These are phyloP conservation scores for Dryas iulia DNA, from an alignment of 1,140 invertebrate species.

Conservation along the genomic window DNA sequence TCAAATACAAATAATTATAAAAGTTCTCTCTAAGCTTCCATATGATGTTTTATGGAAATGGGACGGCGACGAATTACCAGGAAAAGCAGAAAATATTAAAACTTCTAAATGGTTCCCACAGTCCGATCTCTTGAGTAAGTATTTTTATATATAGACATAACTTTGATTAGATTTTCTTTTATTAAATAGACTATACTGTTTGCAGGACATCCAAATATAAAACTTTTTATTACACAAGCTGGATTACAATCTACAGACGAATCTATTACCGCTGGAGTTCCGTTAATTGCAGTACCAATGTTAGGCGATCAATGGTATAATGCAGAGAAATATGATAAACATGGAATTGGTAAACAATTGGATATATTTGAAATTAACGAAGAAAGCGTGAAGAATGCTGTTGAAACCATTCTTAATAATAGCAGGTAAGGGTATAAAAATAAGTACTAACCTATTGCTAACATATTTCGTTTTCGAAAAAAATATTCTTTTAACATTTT, in stretches of 20 bases:
- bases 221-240: constrained; percentile 25
- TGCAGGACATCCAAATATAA: too few relatives aligned
- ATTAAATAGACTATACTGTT: too few relatives aligned
- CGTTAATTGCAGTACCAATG: constrained; percentile 16
- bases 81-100: constrained; percentile 44
- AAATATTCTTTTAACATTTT: too few relatives aligned
- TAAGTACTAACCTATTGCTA: too few relatives aligned
- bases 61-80: constrained; percentile 54
- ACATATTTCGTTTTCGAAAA: too few relatives aligned
- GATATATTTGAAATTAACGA: constrained; percentile 7
- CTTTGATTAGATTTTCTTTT: not conserved
- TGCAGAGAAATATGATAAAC: constrained; percentile 18
- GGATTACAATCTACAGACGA: constrained; percentile 26
- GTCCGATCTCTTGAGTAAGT: constrained; percentile 77
- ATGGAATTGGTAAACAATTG: constrained; percentile 3
- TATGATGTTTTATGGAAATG: constrained; percentile 79
- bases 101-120: constrained; percentile 79
- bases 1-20: constrained; percentile 56
- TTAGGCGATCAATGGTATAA: constrained; percentile 27
- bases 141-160: not conserved
- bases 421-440: constrained; percentile 14
- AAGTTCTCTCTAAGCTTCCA: constrained; percentile 72
- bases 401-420: constrained; percentile 15
- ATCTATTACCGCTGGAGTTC: constrained; percentile 23
- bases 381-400: not conserved